Conservation (phyloP, 1,140 invertebrate genomes). For the Helicoverpa zea region DNA sequence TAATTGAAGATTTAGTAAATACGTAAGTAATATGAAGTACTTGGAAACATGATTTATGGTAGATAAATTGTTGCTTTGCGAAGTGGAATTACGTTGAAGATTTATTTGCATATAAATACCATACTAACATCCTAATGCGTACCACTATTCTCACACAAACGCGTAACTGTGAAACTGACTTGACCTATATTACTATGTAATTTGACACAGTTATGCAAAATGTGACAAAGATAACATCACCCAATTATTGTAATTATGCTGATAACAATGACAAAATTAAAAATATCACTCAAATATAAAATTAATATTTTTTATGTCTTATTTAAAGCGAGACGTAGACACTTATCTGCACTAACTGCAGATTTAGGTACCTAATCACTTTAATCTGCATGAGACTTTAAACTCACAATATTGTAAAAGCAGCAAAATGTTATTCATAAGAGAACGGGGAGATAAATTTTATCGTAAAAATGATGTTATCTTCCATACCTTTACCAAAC, state of each 20-base stretch:
- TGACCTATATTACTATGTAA: constrained; percentile 15
- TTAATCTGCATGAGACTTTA: constrained; percentile 4
- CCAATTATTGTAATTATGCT: constrained; percentile 5
- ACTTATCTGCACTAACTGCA: neutral
- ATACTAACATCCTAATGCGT: neutral
- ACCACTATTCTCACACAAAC: constrained; percentile 4
- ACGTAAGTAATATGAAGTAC: neutral
- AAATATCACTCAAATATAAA: neutral
- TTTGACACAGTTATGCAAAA: constrained; percentile 33
- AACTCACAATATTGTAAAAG: constrained; percentile 3
- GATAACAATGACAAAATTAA: constrained; percentile 17
- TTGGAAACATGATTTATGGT: constrained; percentile 12
- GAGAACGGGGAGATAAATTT: constrained; percentile 40
- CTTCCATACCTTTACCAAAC: constrained; percentile 71
- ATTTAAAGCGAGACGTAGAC: no score
- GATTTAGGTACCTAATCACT: neutral
- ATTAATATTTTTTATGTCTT: neutral
- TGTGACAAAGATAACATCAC: constrained; percentile 12
- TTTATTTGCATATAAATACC: constrained; percentile 10
- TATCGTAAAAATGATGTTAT: constrained; percentile 76
- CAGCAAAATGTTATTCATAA: constrained; percentile 25
- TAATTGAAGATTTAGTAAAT: constrained; percentile 1
- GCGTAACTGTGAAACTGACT: constrained; percentile 6
- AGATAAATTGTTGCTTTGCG: constrained; percentile 17
- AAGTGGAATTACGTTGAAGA: neutral